phyloP scores from a whole-genome alignment of 2,888 invertebrate genomes.

The Megamerina dolium region DNA sequence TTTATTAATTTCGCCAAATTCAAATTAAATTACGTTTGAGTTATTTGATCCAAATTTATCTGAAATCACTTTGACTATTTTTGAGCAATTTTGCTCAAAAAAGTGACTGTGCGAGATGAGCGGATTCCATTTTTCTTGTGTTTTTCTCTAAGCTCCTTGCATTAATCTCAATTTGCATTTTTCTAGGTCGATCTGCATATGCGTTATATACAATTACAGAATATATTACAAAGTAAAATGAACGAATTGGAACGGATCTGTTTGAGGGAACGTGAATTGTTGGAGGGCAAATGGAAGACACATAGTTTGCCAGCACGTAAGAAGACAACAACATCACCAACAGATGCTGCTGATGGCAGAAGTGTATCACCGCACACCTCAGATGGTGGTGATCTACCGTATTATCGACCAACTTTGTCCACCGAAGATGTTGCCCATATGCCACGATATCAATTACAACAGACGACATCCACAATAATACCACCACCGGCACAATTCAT shows the following conservation, averaged over 20 bases:
- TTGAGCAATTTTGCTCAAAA: too few relatives aligned
- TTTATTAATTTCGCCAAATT: constrained; percentile 2
- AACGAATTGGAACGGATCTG: constrained; percentile 76
- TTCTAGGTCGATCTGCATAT: constrained; percentile 73
- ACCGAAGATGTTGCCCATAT: constrained; percentile 67
- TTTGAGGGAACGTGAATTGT: constrained; percentile 72
- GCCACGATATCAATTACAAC: constrained; percentile 40
- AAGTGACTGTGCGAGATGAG: too few relatives aligned
- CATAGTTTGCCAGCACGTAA: constrained; percentile 82
- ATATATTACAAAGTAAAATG: constrained; percentile 76
- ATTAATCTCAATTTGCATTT: too few relatives aligned
- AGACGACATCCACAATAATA: constrained; percentile 48
- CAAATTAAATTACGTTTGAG: constrained; percentile 1
- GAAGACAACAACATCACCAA: constrained; percentile 62
- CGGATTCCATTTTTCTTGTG: too few relatives aligned
- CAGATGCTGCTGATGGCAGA: constrained; percentile 41
- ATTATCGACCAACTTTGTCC: constrained; percentile 72
- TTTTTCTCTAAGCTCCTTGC: too few relatives aligned
- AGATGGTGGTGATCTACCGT: constrained; percentile 58
- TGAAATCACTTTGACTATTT: too few relatives aligned
- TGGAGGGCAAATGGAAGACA: constrained; percentile 84
- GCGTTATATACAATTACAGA: constrained; percentile 84
- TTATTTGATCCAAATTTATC: too few relatives aligned
- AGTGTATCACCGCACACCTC: constrained; percentile 56
- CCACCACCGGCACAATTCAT: constrained; percentile 51